These are phyloP conservation scores for Amblyjoppa proteus DNA, from an alignment of 2,888 invertebrate species.

Conservation along the genomic window DNA sequence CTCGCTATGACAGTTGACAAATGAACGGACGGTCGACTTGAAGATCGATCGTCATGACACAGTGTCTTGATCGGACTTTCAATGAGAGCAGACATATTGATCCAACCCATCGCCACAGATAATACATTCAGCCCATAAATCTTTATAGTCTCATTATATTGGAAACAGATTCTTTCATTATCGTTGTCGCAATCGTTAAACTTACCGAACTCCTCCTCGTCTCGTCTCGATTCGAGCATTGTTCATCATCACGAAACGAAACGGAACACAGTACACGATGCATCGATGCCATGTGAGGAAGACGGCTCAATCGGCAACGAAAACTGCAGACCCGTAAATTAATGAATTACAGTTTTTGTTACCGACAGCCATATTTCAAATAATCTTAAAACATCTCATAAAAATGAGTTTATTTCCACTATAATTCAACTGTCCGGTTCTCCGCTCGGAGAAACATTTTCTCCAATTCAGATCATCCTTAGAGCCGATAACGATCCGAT, in stretches of 20 bases:
- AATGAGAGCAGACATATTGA: not conserved
- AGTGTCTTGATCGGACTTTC: too few relatives aligned
- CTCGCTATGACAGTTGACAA: not conserved
- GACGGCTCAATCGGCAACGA: too few relatives aligned
- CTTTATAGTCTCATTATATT: not conserved
- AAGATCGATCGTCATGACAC: too few relatives aligned
- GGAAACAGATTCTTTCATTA: conserved; percentile 32
- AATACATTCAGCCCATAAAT: not conserved
- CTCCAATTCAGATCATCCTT: not conserved
- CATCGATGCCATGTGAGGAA: not conserved
- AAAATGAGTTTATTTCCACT: not conserved
- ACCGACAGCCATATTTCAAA: not conserved
- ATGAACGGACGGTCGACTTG: too few relatives aligned
- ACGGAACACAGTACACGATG: not conserved
- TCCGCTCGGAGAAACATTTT: not conserved
- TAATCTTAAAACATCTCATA: not conserved
- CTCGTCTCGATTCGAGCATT: conserved; percentile 25
- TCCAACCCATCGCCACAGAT: not conserved
- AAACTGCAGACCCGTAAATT: too few relatives aligned
- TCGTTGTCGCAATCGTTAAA: conserved; percentile 28
- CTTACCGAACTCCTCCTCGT: conserved; percentile 19
- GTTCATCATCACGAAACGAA: not conserved
- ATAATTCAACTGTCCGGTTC: not conserved
- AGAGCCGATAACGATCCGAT: not conserved
- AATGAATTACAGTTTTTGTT: not conserved